Conservation (phyloP, 1,140 invertebrate species). For the Galleria mellonella region DNA sequence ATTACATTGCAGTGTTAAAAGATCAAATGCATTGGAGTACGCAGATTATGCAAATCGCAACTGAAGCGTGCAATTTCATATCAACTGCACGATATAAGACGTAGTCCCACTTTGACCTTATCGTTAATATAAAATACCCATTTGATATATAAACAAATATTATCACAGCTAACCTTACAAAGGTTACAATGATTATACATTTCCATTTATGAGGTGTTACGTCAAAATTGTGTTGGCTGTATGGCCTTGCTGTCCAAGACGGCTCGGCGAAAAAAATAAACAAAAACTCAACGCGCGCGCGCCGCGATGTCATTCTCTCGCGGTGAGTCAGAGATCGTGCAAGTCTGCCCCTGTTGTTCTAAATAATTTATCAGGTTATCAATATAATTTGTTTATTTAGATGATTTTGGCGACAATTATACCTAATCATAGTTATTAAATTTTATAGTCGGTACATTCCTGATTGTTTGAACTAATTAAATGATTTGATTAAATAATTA, state of each 20-base stretch:
- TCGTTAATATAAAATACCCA: neutral
- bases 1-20: no score
- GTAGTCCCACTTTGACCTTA: no score
- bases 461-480: no score
- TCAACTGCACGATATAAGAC: no score
- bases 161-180: conserved; percentile 25
- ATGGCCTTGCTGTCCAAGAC: conserved; percentile 23
- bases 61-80: no score
- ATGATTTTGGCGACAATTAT: no score
- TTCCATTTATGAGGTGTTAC: conserved; percentile 17
- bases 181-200: conserved; percentile 28
- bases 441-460: no score
- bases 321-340: conserved; percentile 38
- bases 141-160: conserved; percentile 25
- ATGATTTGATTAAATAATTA: no score
- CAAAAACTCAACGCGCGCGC: conserved; percentile 18
- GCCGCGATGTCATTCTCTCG: conserved; percentile 24
- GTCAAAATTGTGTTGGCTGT: conserved; percentile 26
- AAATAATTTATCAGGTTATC: conserved; percentile 30
- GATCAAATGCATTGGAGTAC: no score
- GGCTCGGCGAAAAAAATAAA: conserved; percentile 16
- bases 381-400: no score
- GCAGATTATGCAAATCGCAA: no score
- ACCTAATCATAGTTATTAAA: no score
- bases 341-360: conserved; percentile 12